Evolutionary conservation across 2,113 vertebrate species (phyloP).

Genomic region (Hylia prasina): DNA sequence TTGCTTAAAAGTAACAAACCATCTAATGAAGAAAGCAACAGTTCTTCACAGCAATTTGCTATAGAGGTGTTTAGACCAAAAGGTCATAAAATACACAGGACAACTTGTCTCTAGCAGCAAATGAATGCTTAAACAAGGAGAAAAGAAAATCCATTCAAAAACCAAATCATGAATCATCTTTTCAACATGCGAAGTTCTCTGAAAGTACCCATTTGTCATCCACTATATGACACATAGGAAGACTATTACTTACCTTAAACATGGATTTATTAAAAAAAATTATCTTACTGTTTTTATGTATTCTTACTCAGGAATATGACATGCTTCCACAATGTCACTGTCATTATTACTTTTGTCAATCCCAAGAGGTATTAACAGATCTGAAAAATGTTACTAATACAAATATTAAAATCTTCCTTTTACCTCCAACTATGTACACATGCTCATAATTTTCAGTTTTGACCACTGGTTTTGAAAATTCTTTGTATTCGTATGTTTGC

Average conservation of each 20-base stretch:
- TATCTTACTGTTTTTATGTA: not conserved
- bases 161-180: not conserved
- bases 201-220: not conserved
- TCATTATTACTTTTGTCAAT: not conserved
- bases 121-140: not conserved
- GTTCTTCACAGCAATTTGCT: not conserved
- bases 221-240: not conserved
- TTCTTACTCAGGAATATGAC: not conserved
- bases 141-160: not conserved
- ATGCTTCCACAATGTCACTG: not conserved
- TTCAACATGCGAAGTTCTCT: not conserved
- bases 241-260: not conserved
- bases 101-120: not conserved
- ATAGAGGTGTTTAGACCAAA: not conserved
- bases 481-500: not conserved
- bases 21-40: not conserved
- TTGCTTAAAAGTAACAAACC: not conserved
- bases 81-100: not conserved
- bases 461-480: not conserved
- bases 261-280: not conserved
- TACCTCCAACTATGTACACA: not conserved
- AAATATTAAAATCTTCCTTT: not conserved
- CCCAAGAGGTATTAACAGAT: not conserved
- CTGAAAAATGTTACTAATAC: not conserved
- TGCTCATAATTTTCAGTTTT: not conserved